Evolutionary conservation across 1,140 invertebrate genomes (phyloP).

Genomic region (Hyphantria cunea): DNA sequence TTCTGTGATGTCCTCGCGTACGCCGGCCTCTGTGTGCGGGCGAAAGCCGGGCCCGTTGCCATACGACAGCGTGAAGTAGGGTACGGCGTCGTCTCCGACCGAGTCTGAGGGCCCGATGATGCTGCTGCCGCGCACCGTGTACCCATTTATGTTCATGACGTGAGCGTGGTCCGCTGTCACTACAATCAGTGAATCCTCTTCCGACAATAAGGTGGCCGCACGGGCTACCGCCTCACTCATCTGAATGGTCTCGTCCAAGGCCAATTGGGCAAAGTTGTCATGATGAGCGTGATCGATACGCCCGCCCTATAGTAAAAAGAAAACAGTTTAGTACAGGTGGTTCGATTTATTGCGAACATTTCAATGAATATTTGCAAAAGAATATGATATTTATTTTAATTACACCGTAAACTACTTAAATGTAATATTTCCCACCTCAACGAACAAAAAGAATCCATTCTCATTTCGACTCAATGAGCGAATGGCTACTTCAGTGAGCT

Average conservation of each 20-base stretch:
- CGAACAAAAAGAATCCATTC: conserved; percentile 93
- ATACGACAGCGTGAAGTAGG: conserved; percentile 89
- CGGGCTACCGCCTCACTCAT: conserved; percentile 82
- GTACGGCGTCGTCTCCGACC: conserved; percentile 70
- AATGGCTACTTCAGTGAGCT: conserved; percentile 92
- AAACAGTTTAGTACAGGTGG: too few relatives aligned
- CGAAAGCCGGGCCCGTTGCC: conserved; percentile 88
- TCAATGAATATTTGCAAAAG: too few relatives aligned
- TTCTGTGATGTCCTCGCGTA: conserved; percentile 69
- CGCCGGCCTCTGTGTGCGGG: conserved; percentile 49
- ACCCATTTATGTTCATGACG: conserved; percentile 85
- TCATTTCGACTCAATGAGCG: conserved; percentile 89
- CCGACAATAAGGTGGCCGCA: conserved; percentile 79
- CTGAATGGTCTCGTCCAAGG: conserved; percentile 84
- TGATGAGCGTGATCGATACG: conserved; percentile 93
- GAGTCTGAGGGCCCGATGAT: conserved; percentile 80
- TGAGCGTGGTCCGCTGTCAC: conserved; percentile 88
- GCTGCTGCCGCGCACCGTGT: conserved; percentile 82
- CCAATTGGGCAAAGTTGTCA: conserved; percentile 85
- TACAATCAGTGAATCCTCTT: conserved; percentile 85
- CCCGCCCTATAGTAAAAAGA: conserved; percentile 76
- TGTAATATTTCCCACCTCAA: conserved; percentile 82
- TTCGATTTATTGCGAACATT: too few relatives aligned
- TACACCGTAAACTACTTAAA: too few relatives aligned
- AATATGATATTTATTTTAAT: too few relatives aligned